Percentiles rank a stretch among this genome's conserved stretches.
These are phyloP conservation scores for Podocnemis expansa DNA, from an alignment of 2,113 vertebrate species.

Conservation along the genomic window DNA sequence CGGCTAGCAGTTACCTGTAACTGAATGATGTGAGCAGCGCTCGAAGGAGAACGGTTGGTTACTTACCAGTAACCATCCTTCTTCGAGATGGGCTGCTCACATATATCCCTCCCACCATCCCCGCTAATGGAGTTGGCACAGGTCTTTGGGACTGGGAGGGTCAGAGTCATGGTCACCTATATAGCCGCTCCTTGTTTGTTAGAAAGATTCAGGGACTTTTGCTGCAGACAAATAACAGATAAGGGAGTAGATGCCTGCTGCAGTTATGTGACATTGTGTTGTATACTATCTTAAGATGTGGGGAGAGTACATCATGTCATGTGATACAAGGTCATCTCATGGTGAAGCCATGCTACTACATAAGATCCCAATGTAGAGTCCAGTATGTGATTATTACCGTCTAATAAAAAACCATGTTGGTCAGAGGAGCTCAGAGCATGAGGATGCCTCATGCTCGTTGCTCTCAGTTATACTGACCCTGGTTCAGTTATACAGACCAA, in stretches of 20 bases:
- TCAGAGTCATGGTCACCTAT: too few relatives aligned
- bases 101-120: too few relatives aligned
- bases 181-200: too few relatives aligned
- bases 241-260: accelerated
- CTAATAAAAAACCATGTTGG: neutral
- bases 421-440: neutral
- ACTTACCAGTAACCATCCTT: too few relatives aligned
- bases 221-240: neutral
- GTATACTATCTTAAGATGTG: neutral
- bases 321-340: neutral
- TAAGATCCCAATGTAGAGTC: neutral
- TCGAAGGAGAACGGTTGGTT: too few relatives aligned
- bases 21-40: too few relatives aligned
- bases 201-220: neutral
- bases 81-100: too few relatives aligned
- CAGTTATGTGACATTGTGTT: accelerated
- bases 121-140: too few relatives aligned
- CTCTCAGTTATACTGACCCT: neutral
- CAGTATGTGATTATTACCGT: neutral
- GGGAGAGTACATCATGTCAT: accelerated
- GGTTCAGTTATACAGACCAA: neutral
- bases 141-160: too few relatives aligned
- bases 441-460: neutral
- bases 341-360: neutral
- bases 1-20: too few relatives aligned